These are phyloP conservation scores for Peromyscus eremicus DNA, from an alignment of 2,797 vertebrate genomes.

Conservation along the genomic window DNA sequence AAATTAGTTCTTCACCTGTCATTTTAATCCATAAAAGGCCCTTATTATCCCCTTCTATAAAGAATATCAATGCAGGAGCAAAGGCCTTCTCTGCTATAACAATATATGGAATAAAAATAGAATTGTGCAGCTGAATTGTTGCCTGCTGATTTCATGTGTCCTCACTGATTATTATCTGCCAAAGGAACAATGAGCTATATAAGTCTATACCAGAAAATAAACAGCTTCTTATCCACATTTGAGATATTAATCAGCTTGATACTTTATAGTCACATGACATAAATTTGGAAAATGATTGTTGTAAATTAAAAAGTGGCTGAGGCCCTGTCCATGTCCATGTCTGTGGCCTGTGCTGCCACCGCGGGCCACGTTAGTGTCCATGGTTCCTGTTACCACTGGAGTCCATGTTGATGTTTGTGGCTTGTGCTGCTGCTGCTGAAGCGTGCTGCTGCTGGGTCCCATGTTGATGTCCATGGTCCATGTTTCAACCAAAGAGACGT, in stretches of 20 bases:
- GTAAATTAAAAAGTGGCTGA: background rate
- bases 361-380: background rate
- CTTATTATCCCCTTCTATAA: constrained; percentile 17
- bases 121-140: background rate
- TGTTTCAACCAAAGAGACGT: too few relatives aligned
- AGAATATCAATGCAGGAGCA: background rate
- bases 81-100: background rate
- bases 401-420: background rate
- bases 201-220: background rate
- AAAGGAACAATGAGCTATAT: background rate
- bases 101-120: constrained; percentile 30
- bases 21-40: constrained; percentile 10
- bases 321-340: background rate
- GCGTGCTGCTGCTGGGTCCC: too few relatives aligned
- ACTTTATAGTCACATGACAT: background rate
- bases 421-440: background rate
- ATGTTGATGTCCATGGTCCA: too few relatives aligned
- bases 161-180: constrained; percentile 12
- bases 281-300: constrained; percentile 44
- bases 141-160: constrained; percentile 36
- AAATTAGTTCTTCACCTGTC: background rate
- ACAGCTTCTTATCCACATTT: background rate
- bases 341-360: background rate
- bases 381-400: background rate
- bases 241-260: background rate